A percentile compares a stretch with the other conserved stretches of the same genome.
Evolutionary conservation across 2,797 vertebrate genomes (phyloP).

Genomic region (Cuniculus paca): DNA sequence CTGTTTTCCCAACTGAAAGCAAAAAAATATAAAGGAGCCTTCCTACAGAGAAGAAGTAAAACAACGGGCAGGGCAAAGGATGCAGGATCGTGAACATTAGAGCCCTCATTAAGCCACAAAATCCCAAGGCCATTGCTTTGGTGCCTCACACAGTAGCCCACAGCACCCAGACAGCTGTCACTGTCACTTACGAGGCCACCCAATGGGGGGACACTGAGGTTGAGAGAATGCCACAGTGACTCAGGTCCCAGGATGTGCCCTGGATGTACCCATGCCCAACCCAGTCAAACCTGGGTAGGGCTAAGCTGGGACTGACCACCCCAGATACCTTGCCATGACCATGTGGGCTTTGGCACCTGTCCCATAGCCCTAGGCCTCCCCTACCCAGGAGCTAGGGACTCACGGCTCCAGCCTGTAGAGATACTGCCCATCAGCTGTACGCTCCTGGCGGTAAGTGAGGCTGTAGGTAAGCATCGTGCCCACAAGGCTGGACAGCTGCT

Average conservation of each 20-base stretch:
- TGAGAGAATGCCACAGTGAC: neutral
- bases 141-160: neutral
- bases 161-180: fast-evolving
- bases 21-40: too few species aligned
- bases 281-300: neutral
- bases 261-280: neutral
- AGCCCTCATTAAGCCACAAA: neutral
- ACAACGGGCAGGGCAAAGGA: neutral
- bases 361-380: neutral
- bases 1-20: neutral
- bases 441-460: constrained; percentile 97
- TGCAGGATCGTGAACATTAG: too few species aligned
- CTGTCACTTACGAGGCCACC: neutral
- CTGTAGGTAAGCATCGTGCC: constrained; percentile 97
- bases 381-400: constrained; percentile 84
- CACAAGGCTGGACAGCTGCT: constrained; percentile 94
- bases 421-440: constrained; percentile 95
- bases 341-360: neutral
- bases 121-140: fast-evolving
- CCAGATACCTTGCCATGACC: neutral
- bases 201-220: neutral
- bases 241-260: neutral
- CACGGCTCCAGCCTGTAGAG: constrained; percentile 95
- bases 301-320: neutral
- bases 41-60: neutral